phyloP scores from a whole-genome alignment of 2,113 vertebrate species.

The Stegastes partitus region DNA sequence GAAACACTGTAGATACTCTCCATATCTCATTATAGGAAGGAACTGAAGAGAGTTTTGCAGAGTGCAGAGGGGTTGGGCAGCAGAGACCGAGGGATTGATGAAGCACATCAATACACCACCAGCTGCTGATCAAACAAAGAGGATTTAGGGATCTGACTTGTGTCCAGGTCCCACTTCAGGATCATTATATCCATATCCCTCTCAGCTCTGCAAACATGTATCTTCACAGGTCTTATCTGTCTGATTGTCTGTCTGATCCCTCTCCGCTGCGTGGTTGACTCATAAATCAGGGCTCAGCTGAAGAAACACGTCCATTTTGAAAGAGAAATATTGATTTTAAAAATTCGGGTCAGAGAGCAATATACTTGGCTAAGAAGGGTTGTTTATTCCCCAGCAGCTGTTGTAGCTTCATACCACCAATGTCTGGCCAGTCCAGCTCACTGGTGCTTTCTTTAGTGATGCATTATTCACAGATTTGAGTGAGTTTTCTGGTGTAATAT shows the following conservation, averaged over 20 bases:
- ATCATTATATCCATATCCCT: neutral
- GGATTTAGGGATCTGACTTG: neutral
- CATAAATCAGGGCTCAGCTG: neutral
- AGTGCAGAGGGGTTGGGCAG: neutral
- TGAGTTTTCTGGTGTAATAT: too few relatives aligned
- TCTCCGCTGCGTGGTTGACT: neutral
- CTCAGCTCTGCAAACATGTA: slow-evolving; percentile 12
- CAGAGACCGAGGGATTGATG: neutral
- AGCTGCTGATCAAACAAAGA: slow-evolving; percentile 2
- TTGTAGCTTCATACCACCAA: neutral
- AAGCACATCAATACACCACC: neutral
- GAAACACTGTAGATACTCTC: neutral
- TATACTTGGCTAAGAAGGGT: neutral
- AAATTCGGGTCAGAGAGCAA: neutral
- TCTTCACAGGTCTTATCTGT: neutral
- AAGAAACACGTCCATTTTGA: neutral
- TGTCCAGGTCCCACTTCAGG: neutral
- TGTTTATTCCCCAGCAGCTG: neutral
- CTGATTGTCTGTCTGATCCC: slow-evolving; percentile 6
- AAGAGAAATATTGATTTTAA: neutral
- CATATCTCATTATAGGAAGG: neutral
- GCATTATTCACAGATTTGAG: too few relatives aligned
- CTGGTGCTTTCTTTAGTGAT: too few relatives aligned
- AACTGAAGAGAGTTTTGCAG: slow-evolving; percentile 7
- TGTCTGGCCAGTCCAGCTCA: neutral